Base-by-base conservation (phyloP, 2,113 vertebrate genomes). In the Psephotus haematonotus region DNA sequence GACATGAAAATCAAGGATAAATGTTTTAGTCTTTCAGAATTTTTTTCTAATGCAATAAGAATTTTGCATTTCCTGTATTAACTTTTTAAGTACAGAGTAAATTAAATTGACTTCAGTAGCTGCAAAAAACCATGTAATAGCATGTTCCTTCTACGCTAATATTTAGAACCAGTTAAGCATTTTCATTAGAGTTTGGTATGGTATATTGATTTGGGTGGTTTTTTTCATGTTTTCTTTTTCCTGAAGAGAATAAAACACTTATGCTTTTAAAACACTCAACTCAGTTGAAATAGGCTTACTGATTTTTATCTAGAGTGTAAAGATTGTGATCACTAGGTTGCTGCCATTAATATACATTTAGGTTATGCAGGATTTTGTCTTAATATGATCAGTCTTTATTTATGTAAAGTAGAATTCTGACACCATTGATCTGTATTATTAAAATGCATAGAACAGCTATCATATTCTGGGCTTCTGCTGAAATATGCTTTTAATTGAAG, bases 401-500 rank as follows among this genome's bases (percentile, higher is more conserved):
- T 98, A 97, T 97, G 96, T 95, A 95, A 98, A 97, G 96, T 95
- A 92, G 95, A 98, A 97, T 97, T 97, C 95, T 95, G 97, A 95
- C 87, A 96, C 93, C 96, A 78, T 97, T 95, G 94, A 93, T 94
- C 96, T 97, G 80, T 92, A 64, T 97, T 97, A 98, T 98, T 98
- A 98, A 98, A 98, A 98, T 96, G 94, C 97, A 97, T 92, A 90
- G 95, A 93, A 88, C 85, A 76, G 76, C 95, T 95, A 96, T 96
- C 95, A 97, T 97, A 97, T 93, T 90, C 93, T 93, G 86, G 70
- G 97, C 97, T 97, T 96, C 95, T 95, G 85, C 93, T 98, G 97
- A 98, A 98, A 98, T 98, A 98, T 97, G 97, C 96, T 98, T 98
- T 98, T 98, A 98, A 98, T 98, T 98, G 98, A 98, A 97, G 92